A percentile compares a stretch with the other conserved stretches of the same genome.
phyloP scores from a whole-genome alignment of 2,888 invertebrate species.

The Cosmorhoe ocellata region DNA sequence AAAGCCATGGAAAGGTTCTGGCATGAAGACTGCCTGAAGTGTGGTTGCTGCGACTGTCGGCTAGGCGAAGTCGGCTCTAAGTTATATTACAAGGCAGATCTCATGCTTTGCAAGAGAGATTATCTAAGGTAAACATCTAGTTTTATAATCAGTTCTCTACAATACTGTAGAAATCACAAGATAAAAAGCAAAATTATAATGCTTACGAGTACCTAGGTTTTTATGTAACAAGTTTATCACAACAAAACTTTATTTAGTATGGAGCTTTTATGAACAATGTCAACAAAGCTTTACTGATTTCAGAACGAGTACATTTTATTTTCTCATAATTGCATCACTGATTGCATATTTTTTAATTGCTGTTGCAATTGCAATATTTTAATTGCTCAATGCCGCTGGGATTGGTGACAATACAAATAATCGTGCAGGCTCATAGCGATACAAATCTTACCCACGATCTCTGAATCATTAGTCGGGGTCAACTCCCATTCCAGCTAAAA shows the following conservation, averaged over 20 bases:
- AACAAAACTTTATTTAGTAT: too few species aligned
- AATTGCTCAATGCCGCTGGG: too few species aligned
- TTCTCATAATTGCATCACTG: too few species aligned
- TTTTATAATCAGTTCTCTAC: background rate
- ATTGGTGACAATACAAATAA: background rate
- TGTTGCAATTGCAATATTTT: too few species aligned
- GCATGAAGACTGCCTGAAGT: slow-evolving; percentile 97
- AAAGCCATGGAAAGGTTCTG: slow-evolving; percentile 95
- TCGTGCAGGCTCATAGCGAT: slow-evolving; percentile 2
- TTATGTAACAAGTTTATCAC: too few species aligned
- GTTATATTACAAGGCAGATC: slow-evolving; percentile 94
- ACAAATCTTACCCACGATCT: slow-evolving; percentile 17
- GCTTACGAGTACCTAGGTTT: too few species aligned
- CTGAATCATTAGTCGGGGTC: slow-evolving; percentile 15
- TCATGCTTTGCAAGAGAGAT: slow-evolving; percentile 95
- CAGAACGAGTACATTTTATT: too few species aligned
- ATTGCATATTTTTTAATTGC: too few species aligned
- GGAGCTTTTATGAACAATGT: too few species aligned
- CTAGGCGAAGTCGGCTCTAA: slow-evolving; percentile 97
- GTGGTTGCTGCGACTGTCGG: slow-evolving; percentile 95
- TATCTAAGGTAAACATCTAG: slow-evolving; percentile 86
- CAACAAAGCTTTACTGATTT: too few species aligned
- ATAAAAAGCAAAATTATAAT: too few species aligned
- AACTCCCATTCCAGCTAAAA: slow-evolving; percentile 18
- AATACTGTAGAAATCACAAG: too few species aligned